Evolutionary conservation across 1,140 invertebrate genomes (phyloP).

Genomic region (Zaprionus ornatus): DNA sequence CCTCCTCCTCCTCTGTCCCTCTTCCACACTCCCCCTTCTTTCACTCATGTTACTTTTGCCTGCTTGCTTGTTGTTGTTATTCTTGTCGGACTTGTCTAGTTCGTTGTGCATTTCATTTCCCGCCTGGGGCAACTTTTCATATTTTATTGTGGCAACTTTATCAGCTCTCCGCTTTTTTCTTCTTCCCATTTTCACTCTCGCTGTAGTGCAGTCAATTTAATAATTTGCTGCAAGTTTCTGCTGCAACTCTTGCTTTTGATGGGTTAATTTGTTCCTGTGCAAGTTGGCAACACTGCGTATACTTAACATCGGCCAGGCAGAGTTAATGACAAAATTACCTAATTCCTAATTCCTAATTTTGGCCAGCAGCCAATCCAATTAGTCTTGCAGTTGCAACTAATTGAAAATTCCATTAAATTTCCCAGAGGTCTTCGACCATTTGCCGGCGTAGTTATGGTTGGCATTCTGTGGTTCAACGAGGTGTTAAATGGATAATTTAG

Average conservation of each 20-base stretch:
- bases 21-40: neutral
- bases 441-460: neutral
- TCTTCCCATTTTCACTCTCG: conserved; percentile 3
- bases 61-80: neutral
- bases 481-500: conserved; percentile 1
- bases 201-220: conserved; percentile 65
- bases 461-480: neutral
- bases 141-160: conserved; percentile 37
- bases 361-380: conserved; percentile 59
- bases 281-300: conserved; percentile 39
- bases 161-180: conserved; percentile 21
- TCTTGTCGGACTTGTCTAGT: conserved; percentile 34
- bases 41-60: neutral
- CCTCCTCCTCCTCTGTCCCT: neutral
- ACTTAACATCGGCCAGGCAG: conserved; percentile 19
- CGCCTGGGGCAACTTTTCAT: conserved; percentile 33
- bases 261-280: conserved; percentile 20
- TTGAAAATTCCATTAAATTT: conserved; percentile 61
- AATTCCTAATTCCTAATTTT: conserved; percentile 20
- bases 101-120: conserved; percentile 38
- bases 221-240: conserved; percentile 54
- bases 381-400: conserved; percentile 39
- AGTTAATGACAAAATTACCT: conserved; percentile 52
- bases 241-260: conserved; percentile 22
- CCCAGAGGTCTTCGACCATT: conserved; percentile 8